Evolutionary conservation across 2,113 vertebrate genomes (phyloP).

Genomic region (Sinocyclocheilus anophthalmus): DNA sequence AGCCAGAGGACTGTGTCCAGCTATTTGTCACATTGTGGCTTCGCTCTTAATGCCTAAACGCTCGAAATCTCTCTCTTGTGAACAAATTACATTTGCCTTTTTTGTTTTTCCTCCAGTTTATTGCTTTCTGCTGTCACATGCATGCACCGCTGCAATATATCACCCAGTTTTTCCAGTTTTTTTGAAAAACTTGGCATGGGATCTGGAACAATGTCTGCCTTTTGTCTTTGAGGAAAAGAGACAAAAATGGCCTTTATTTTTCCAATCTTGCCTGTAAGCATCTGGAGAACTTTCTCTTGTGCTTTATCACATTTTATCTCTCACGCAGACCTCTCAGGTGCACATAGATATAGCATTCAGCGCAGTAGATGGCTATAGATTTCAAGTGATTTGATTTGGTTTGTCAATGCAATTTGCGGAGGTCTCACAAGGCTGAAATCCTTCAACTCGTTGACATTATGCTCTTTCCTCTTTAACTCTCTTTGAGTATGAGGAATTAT

Average conservation of each 20-base stretch:
- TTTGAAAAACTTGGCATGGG: constrained; percentile 48
- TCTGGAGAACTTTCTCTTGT: constrained; percentile 30
- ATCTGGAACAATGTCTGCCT: constrained; percentile 52
- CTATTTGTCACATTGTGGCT: constrained; percentile 14
- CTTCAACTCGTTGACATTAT: constrained; percentile 25
- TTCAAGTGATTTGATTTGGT: constrained; percentile 49
- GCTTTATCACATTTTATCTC: background rate
- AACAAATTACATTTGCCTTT: constrained; percentile 38
- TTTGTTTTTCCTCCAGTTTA: constrained; percentile 10
- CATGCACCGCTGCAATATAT: constrained; percentile 53
- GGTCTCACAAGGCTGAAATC: constrained; percentile 23
- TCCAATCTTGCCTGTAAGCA: constrained; percentile 18
- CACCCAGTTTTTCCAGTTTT: constrained; percentile 54
- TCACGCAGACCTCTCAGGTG: constrained; percentile 30
- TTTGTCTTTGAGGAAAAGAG: constrained; percentile 37
- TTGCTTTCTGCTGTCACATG: constrained; percentile 49
- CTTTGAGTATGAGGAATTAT: background rate
- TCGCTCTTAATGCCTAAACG: background rate
- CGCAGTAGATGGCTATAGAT: constrained; percentile 47
- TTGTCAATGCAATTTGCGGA: constrained; percentile 42
- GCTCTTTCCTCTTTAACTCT: background rate
- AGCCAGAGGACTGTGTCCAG: background rate
- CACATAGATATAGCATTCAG: constrained; percentile 22
- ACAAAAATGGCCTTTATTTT: constrained; percentile 22
- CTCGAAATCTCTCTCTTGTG: constrained; percentile 17